Base-by-base conservation (phyloP, 2,797 vertebrate genomes). In the Microhierax caerulescens region DNA sequence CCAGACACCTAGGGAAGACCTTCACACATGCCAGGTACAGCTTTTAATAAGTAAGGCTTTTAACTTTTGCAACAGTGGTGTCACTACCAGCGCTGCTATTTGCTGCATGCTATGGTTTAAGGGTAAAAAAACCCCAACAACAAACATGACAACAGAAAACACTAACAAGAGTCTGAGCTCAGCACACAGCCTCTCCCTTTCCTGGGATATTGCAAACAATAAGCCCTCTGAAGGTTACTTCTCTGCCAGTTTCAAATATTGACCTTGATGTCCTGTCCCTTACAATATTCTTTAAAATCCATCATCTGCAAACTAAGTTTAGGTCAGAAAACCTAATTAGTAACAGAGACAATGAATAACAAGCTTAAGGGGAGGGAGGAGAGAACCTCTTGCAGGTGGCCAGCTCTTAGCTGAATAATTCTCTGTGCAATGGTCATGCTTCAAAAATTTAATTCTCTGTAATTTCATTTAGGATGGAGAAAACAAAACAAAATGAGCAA, bases 241-340 rank as follows among this genome's bases (percentile, higher is more conserved):
- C 89, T 88, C 87, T 90, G 72, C 88, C 83, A 88, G 77, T 85
- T 96, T 91, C 64, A 88, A 88, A 97, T 93, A 93, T 80, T 96
- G 96, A 97, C 95, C 98, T 98, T 98, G 98, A 98, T 98, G 97
- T 93, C 95, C 93, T 97, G 98, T 98, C 98, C 97, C 92, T 97
- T 94, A 93, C 97, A 97, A 98, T 98, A 98, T 94, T 96, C 95
- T 96, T 97, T 96, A 97, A 94, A 98, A 98, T 98, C 98, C 97
- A 98, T 99, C 98, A 98, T 97, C 94, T 88, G 96, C 91, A 98
- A 98, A 98, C 94, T 92, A 84, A 95, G 91, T 98, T 97, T 96
- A 95, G 95, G 67, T 93, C 94, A 86, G 82, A 86, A 98, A 98
- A 98, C 95, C 95, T 96, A 97, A 98, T 98, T 98, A 98, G 95